Base-by-base conservation (phyloP, 1,140 invertebrate genomes). In the Propsilocerus akamusi region DNA sequence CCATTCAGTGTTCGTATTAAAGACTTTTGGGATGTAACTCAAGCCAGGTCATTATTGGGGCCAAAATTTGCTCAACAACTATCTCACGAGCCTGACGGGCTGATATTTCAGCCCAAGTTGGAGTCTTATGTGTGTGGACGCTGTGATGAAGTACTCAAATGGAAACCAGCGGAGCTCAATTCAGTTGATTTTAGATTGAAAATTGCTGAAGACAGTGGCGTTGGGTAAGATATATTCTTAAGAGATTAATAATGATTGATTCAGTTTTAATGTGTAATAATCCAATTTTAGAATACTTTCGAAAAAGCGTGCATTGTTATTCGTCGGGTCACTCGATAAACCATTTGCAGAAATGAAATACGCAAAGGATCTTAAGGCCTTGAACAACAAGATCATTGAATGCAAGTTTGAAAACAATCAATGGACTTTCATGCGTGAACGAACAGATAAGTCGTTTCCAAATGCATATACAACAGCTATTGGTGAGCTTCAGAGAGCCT, bases 361-460 rank as follows among this genome's bases (percentile, higher is more conserved):
- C 5, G 79, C 72, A 0, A 92, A 87, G 65, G 71, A 74, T 1
- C 58, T 96, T 1, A 81, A 80, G 54, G 72, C 86, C 46, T 68
- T 91, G 30, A 74, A 99, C 66, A 83, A 85, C 55, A 96, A 96
- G 69, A 99, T 99, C 46, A 82, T 99, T 30, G 97, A 99, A 70
- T 99, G 97, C 66, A 86, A 82, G 58, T 80, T 68, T 56, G 75
- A 83, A 26, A 72, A 79, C 41, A 69, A 73, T 25, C 64, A 77
- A 52, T 99, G 97, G 97, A 74, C 83, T 37, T 97, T 95, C 61
- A 92, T 99, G 87, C 75, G 95, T 48, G 87, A 95, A 65, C 72
- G 97, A 59, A 95, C 85, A 0, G 97, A 99, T 65, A 99, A 99
- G 69, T 93, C 88, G 2, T 91, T 84, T 68, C 95, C 97, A 2